These are phyloP conservation scores for Pantala flavescens DNA, from an alignment of 1,140 invertebrate species.

Conservation along the genomic window DNA sequence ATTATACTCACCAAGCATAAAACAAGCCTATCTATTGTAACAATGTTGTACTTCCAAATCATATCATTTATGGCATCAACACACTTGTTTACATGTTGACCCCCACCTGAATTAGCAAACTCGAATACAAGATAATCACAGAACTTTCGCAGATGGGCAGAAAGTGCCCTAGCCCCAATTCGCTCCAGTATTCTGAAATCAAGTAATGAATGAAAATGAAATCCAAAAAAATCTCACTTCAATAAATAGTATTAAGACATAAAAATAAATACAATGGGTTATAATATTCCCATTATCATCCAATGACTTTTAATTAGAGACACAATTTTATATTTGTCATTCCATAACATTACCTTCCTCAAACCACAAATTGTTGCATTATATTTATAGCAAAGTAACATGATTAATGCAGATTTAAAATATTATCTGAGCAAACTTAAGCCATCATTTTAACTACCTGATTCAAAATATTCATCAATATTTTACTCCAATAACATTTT, in stretches of 20 bases:
- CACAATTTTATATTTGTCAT: no score
- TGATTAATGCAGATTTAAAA: no score
- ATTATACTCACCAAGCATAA: conserved; percentile 64
- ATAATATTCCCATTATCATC: no score
- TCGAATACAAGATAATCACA: conserved; percentile 91
- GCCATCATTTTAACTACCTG: no score
- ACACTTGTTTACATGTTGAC: conserved; percentile 78
- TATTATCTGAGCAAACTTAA: no score
- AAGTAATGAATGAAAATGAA: conserved; percentile 17
- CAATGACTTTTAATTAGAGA: no score
- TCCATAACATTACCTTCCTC: no score
- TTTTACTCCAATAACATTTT: no score
- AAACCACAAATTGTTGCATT: no score
- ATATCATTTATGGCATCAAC: conserved; percentile 92
- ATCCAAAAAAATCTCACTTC: conserved; percentile 9
- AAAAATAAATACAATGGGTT: conserved; percentile 11
- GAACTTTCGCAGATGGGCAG: conserved; percentile 83
- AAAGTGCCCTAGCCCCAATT: conserved; percentile 81
- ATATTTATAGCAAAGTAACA: no score
- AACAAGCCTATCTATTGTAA: conserved; percentile 85
- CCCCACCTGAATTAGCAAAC: conserved; percentile 72
- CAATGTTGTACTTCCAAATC: conserved; percentile 95
- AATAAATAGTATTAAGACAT: not conserved
- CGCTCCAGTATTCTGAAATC: conserved; percentile 74
- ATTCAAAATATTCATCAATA: no score